Evolutionary conservation across 2,797 vertebrate species (phyloP), one percentile per base, ranked within the genome.

Genomic region (Craterocephalus amniculus): DNA sequence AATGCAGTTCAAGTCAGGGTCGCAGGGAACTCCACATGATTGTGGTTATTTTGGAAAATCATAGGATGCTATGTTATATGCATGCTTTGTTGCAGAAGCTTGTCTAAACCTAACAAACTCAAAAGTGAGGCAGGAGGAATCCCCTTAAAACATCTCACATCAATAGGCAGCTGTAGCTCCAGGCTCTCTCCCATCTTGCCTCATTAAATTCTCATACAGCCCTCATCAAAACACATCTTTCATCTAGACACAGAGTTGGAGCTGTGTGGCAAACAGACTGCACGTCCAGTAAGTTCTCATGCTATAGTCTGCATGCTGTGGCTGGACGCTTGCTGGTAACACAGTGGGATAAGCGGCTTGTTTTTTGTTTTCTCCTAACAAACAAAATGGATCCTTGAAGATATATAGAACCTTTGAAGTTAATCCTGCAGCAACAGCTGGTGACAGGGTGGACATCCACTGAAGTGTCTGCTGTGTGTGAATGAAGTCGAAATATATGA

Each of bases 191-290:
- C 82, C 81, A 89, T 92, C 85, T 87, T 79, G 83, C 89, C 86
- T 92, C 91, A 93, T 93, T 94, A 93, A 93, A 92, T 93, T 90
- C 89, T 90, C 84, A 91, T 85, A 85, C 84, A 84, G 80, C 45
- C 49, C 78, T 89, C 88, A 91, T 93, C 91, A 92, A 88, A 95
- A 92, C 83, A 86, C 84, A 92, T 92, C 86, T 92, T 90, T 93
- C 88, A 94, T 91, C 83, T 83, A 76, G 84, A 87, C 86, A 81
- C 67, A 70, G 74, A 63, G 76, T 70, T 38, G 60, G 72, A 68
- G 67, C 83, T 52, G 60, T 58, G 34, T 16, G 13, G 79, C 85
- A 75, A 84, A 72, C 70, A 79, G 79, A 84, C 86, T 78, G 79
- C 80, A 70, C 51, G 56, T 31, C 74, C 71, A 57, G 79, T 79